Evolutionary conservation across 2,797 vertebrate genomes (phyloP), one percentile per base, ranked within the genome.

Genomic region (Tokudaia muenninki): DNA sequence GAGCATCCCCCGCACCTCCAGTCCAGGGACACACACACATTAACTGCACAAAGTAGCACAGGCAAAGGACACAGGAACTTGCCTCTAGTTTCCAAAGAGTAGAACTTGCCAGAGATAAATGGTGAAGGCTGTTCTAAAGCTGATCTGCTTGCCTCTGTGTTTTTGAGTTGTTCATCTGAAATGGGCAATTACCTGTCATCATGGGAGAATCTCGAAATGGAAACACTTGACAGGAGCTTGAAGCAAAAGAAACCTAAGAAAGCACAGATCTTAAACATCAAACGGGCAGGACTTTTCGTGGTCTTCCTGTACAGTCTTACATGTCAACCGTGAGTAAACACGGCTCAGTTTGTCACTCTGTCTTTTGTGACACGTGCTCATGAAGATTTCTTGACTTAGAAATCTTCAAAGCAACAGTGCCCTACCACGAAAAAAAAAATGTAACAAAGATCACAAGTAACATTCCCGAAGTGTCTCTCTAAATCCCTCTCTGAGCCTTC

Each of bases 321-420:
- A 2, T 9, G 6, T 13, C 2, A 29, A 34, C 63, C 3, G 0
- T 0, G 3, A 21, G 9, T n/a, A 21, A 52, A 41, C 13, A 47
- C 31, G 41, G 29, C 34, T 34, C 12, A 1, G 10, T 11, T 2
- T 44, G 29, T 9, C 8, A 26, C 61, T 75, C 24, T 1, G 0
- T 22, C 77, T n/a, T 29, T 26, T 13, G 26, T 59, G n/a, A 72
- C 47, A 55, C 24, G 7, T 0, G 1, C 67, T 41, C 41, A 41
- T 41, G 41, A 41, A 74, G 6, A 1, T 17, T 37, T 67, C 55
- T 75, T 16, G 13, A 57, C 47, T 79, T 61, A 7, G 2, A 65
- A n/a, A 3, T 37, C 88, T 89, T 79, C 82, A 94, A 84, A 82
- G 89, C 10, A 44, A 31, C 57, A 47, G 4, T 50, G 29, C 10